Evolutionary conservation across 2,888 invertebrate genomes (phyloP), one percentile per base, ranked within the genome.

Genomic region (Dendrolimus houi): DNA sequence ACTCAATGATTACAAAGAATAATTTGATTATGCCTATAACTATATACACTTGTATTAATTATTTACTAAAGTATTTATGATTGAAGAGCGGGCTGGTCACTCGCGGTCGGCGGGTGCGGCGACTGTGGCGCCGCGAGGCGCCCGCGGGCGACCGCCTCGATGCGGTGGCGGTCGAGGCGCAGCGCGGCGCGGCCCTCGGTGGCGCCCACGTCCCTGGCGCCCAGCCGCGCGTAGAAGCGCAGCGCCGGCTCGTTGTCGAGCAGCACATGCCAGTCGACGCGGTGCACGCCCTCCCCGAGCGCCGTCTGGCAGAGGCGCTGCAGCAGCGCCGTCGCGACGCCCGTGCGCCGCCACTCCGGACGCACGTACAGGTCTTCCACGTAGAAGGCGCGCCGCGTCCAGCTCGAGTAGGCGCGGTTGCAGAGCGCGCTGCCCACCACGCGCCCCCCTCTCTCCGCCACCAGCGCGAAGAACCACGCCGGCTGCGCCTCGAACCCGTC

Each of bases 341-440:
- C 93, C 62, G 79, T 80, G 41, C 92, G 87, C 53, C 96, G 91
- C 77, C 91, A 92, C 1, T 79, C 73, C 0, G 94, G 93, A 53
- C 92, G 91, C 54, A 98, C 94, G 84, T 94, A 97, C 59, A 98
- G 78, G 84, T 98, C 98, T 87, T 98, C 98, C 60, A 98, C 81
- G 83, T 95, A 96, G 65, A 96, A 89, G 9, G 93, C 92, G 79
- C 94, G 94, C 9, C 98, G 96, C 67, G 93, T 89, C 96, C 97
- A 97, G 9, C 97, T 96, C 1, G 97, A 96, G 87, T 97, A 98
- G 56, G 93, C 93, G 71, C 93, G 94, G 83, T 93, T 97, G 83
- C 94, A 97, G 17, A 98, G 79, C 40, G 95, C 93, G 80, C 95
- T 96, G 1, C 96, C 97, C 58, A 95, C 88, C 52, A 94, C 67